Evolutionary conservation across 2,888 invertebrate genomes (phyloP).

Genomic region (Callimorpha dominula): DNA sequence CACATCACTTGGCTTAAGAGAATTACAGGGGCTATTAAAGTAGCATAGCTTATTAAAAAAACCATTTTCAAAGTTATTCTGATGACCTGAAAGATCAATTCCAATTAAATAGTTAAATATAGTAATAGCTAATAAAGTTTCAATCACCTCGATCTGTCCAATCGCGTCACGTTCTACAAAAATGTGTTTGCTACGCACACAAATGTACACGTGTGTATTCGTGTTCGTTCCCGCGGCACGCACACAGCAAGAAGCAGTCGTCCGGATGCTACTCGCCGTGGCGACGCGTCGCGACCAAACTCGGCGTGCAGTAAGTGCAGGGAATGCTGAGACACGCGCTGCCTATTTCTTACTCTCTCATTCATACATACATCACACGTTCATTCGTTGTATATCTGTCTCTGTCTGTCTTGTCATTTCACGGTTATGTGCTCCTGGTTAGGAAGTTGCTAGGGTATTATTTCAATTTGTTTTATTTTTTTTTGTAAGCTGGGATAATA

Average conservation of each 20-base stretch:
- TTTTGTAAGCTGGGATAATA: conserved; percentile 5
- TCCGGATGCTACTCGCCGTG: conserved; percentile 95
- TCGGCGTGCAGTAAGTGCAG: conserved; percentile 97
- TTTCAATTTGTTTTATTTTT: conserved; percentile 19
- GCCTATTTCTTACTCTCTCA: conserved; percentile 74
- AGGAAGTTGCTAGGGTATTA: conserved; percentile 40
- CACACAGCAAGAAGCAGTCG: conserved; percentile 88
- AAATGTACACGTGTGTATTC: conserved; percentile 81
- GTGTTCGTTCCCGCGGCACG: conserved; percentile 58
- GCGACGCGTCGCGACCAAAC: conserved; percentile 97
- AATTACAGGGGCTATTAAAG: not conserved
- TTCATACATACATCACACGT: conserved; percentile 73
- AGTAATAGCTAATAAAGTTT: not conserved
- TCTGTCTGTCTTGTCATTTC: conserved; percentile 52
- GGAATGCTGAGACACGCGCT: conserved; percentile 69
- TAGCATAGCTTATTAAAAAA: not conserved
- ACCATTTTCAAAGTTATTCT: not conserved
- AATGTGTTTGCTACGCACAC: conserved; percentile 60
- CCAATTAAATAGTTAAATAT: not conserved
- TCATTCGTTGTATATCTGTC: conserved; percentile 60
- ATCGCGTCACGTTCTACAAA: conserved; percentile 46
- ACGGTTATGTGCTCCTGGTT: conserved; percentile 55
- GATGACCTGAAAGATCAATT: not conserved
- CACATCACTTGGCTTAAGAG: not conserved
- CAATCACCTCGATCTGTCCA: conserved; percentile 60